Base-by-base conservation (phyloP, 2,888 invertebrate genomes). In the Halictus ligatus region DNA sequence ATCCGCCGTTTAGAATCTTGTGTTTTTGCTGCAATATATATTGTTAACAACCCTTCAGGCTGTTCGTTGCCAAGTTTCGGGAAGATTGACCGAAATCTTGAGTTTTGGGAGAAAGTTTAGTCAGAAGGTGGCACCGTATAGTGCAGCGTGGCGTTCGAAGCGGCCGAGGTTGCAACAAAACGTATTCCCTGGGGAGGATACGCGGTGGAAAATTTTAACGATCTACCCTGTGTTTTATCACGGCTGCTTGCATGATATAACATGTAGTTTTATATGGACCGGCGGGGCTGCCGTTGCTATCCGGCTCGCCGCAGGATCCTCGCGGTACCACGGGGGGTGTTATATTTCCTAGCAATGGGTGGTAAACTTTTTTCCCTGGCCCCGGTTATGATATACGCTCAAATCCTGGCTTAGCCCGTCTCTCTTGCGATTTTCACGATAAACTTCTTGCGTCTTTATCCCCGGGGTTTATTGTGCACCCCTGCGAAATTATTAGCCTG, bases 291-390 rank as follows among this genome's bases (percentile, higher is more conserved):
- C 77, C 35, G 35, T 35, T 78, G 75, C 78, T 75, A 71, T 77
- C 73, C 75, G n/a, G 77, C 72, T 81, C 89, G 8, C 88, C 78
- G 79, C 82, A 84, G 89, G 82, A 82, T 84, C 60, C 83, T 75
- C 72, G 60, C 72, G 35, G 74, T 85, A 83, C 90, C 86, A 83
- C 25, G 76, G 87, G 76, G 87, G 85, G 87, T 87, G 84, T 90
- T 89, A 90, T 90, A 90, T 89, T 89, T 90, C 74, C 87, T 81
- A 85, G 85, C 90, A 75, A 90, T 90, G 89, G 90, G 85, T 89
- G 90, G 90, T 87, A 87, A 87, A 90, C 75, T 89, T 89, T 87
- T 88, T 89, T 85, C 73, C 74, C 72, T 35, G 60, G 29, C 8
- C 73, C 50, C n/a, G 77, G 78, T 72, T 79, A 75, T 89, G 85